Base-by-base conservation (phyloP, 2,797 vertebrate genomes). In the Balearica regulorum region DNA sequence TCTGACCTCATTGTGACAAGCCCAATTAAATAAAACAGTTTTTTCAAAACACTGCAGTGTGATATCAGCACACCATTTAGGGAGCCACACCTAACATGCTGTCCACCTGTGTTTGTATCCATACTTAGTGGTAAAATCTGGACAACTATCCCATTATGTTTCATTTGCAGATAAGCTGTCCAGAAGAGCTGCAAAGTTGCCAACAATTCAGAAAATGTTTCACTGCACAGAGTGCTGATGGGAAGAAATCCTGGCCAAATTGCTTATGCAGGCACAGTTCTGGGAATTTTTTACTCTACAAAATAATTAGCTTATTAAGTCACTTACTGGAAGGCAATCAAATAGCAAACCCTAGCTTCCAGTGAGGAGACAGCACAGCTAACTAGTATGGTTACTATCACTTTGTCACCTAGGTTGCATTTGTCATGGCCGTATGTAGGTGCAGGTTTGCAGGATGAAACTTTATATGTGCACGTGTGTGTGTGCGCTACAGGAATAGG, bases 301-400 rank as follows among this genome's bases (percentile, higher is more conserved):
- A 93, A 96, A 93, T 94, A 93, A 95, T 91, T 89, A 95, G 80
- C 78, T 86, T 69, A 89, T 88, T 94, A 96, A 94, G 71, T 72
- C 66, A 90, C 33, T 78, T 55, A 90, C 43, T 88, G 87, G 87
- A 95, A 97, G 41, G 65, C 55, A 87, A 66, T 68, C 89, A 83
- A 95, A 72, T 83, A 88, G 51, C 72, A 84, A 92, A 81, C 11
- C 17, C 21, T 54, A 46, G 29, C 33, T 94, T 85, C 65, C 43
- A 72, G 22, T 37, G 82, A 89, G 81, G 18, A 71, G 57, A 76
- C 43, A 79, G 54, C 16, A 82, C 72, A 94, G n/a, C 31, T 75
- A 68, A 83, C 33, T 68, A 60, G 21, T 31, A 41, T 33, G 44
- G 43, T 72, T 57, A 31, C 46, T 55, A 41, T 51, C 5, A 62